These are phyloP conservation scores for Drosophila nigritarsus DNA, from an alignment of 2,888 invertebrate species.

Conservation along the genomic window DNA sequence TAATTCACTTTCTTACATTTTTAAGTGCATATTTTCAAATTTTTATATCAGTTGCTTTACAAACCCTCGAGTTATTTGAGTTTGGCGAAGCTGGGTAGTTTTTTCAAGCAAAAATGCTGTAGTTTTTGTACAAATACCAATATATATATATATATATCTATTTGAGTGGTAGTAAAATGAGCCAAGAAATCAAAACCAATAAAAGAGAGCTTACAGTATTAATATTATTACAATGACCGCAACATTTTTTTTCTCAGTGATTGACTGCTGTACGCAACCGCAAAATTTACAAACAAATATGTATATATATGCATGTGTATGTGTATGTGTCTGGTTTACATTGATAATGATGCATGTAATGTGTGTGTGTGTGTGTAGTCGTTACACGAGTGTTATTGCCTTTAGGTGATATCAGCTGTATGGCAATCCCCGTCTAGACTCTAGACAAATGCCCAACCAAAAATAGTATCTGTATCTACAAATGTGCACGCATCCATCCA, in stretches of 20 bases:
- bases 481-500: conserved; percentile 7
- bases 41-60: no score
- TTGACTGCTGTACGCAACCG: conserved; percentile 45
- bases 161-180: not conserved
- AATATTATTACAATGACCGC: not conserved
- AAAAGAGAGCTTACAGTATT: not conserved
- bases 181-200: not conserved
- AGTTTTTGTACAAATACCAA: no score
- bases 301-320: conserved; percentile 7
- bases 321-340: conserved; percentile 54
- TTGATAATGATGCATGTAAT: conserved; percentile 46
- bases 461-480: conserved; percentile 47
- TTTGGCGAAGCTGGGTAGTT: not conserved
- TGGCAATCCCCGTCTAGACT: conserved; percentile 30
- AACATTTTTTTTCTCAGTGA: conserved; percentile 39
- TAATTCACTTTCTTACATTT: not conserved
- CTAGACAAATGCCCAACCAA: conserved; percentile 65
- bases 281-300: conserved; percentile 31
- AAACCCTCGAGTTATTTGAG: not conserved
- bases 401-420: conserved; percentile 45
- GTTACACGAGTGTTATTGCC: conserved; percentile 8
- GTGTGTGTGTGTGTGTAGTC: conserved; percentile 2
- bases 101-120: not conserved
- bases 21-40: not conserved
- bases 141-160: no score